phyloP scores from a whole-genome alignment of 2,113 vertebrate genomes.

The Elephas maximus region DNA sequence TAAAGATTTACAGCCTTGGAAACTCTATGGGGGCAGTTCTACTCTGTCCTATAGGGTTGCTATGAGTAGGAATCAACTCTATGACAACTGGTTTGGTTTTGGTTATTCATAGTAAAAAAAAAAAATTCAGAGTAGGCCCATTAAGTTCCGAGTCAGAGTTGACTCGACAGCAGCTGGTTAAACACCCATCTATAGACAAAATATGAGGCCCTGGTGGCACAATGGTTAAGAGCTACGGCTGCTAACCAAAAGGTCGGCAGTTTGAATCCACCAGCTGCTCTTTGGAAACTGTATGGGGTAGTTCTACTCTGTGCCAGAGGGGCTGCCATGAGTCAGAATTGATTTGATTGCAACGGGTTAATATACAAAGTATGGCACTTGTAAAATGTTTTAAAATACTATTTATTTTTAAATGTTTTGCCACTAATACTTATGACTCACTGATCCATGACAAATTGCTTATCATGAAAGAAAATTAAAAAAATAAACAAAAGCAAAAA shows the following conservation, averaged over 20 bases:
- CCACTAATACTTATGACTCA: background rate
- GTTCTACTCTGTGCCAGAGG: no score
- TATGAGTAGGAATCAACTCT: no score
- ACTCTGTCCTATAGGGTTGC: background rate
- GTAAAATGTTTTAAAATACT: background rate
- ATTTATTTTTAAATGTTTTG: background rate
- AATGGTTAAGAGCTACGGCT: no score
- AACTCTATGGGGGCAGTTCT: background rate
- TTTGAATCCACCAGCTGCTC: no score
- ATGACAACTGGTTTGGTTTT: no score
- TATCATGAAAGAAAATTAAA: constrained; percentile 6
- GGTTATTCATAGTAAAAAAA: no score
- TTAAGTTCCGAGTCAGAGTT: no score
- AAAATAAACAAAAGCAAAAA: background rate
- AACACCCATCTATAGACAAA: background rate
- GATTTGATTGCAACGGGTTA: no score
- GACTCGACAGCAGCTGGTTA: background rate
- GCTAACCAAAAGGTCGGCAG: no score
- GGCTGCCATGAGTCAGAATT: no score
- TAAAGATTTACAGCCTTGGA: background rate
- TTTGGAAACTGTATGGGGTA: no score
- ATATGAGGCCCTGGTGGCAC: background rate
- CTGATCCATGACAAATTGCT: background rate
- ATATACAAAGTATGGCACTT: background rate
- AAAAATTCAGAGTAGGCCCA: no score